These are phyloP conservation scores for Cololabis saira DNA, from an alignment of 2,113 vertebrate genomes.

Conservation along the genomic window DNA sequence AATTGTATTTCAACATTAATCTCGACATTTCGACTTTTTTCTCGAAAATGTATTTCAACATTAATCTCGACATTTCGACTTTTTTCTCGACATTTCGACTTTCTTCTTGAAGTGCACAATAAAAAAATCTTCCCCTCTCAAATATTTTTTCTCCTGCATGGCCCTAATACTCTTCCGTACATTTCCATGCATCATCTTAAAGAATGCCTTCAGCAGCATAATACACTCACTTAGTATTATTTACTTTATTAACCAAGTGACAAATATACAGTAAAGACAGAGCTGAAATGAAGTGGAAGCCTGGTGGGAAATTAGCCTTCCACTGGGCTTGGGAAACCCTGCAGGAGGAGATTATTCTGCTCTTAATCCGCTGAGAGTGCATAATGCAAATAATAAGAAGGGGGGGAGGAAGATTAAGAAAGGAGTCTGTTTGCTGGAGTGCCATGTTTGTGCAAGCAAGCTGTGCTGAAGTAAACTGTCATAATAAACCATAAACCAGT, in stretches of 20 bases:
- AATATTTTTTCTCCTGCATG: too few species aligned
- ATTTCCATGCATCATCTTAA: constrained; percentile 28
- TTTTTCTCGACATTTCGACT: too few species aligned
- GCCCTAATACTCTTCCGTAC: too few species aligned
- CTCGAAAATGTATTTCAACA: too few species aligned
- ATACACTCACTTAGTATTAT: constrained; percentile 35
- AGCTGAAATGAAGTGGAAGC: not conserved
- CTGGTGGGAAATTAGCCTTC: constrained; percentile 6
- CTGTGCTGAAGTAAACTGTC: constrained; percentile 10
- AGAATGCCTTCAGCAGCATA: constrained; percentile 17
- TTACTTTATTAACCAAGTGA: constrained; percentile 38
- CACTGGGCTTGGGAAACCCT: constrained; percentile 5
- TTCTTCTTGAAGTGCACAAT: too few species aligned
- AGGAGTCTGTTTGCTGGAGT: constrained; percentile 7
- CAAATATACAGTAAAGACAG: constrained; percentile 8
- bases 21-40: too few species aligned
- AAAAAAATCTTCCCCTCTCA: too few species aligned
- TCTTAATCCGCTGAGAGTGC: constrained; percentile 17
- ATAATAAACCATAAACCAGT: constrained; percentile 2
- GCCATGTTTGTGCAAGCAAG: constrained; percentile 37
- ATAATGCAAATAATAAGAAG: constrained; percentile 14
- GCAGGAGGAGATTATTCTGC: constrained; percentile 3
- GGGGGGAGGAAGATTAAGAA: not conserved
- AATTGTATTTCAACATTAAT: too few species aligned
- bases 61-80: too few species aligned